phyloP scores from a whole-genome alignment of 2,113 vertebrate species.

The Cyprinodon tularosa region DNA sequence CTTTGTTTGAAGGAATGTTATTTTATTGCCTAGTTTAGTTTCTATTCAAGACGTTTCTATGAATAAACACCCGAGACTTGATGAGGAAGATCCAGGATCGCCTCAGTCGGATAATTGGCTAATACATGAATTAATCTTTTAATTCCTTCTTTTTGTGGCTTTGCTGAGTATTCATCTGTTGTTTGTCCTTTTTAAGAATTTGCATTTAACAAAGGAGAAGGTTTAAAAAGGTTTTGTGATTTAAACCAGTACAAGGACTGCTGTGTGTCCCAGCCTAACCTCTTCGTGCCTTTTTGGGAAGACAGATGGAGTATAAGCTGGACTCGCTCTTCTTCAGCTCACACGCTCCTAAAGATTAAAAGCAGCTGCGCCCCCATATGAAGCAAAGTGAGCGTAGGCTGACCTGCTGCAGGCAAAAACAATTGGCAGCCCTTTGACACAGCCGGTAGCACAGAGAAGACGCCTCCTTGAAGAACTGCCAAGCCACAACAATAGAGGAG shows the following conservation, averaged over 20 bases:
- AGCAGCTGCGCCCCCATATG: constrained; percentile 41
- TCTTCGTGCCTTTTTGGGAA: background rate
- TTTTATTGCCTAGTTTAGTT: constrained; percentile 12
- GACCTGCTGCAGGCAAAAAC: constrained; percentile 25
- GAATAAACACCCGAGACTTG: constrained; percentile 42
- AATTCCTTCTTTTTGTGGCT: constrained; percentile 4
- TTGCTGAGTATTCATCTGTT: background rate
- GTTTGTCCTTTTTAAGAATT: constrained; percentile 30
- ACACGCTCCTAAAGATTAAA: constrained; percentile 63
- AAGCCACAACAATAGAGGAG: constrained; percentile 11
- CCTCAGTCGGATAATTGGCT: constrained; percentile 29
- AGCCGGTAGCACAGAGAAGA: constrained; percentile 5
- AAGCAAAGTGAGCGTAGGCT: constrained; percentile 27
- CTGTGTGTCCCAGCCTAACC: constrained; percentile 31
- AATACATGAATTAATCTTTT: constrained; percentile 40
- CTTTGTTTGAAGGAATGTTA: background rate
- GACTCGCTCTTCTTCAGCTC: constrained; percentile 32
- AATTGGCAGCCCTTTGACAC: constrained; percentile 8
- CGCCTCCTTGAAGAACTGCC: constrained; percentile 18
- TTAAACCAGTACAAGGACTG: constrained; percentile 48
- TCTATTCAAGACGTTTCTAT: background rate
- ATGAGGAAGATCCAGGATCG: constrained; percentile 15
- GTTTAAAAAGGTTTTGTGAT: constrained; percentile 59
- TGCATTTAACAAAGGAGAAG: constrained; percentile 20
- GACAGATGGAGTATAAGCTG: constrained; percentile 69